Evolutionary conservation across 2,797 vertebrate genomes (phyloP).

Genomic region (Lacerta bilineata): DNA sequence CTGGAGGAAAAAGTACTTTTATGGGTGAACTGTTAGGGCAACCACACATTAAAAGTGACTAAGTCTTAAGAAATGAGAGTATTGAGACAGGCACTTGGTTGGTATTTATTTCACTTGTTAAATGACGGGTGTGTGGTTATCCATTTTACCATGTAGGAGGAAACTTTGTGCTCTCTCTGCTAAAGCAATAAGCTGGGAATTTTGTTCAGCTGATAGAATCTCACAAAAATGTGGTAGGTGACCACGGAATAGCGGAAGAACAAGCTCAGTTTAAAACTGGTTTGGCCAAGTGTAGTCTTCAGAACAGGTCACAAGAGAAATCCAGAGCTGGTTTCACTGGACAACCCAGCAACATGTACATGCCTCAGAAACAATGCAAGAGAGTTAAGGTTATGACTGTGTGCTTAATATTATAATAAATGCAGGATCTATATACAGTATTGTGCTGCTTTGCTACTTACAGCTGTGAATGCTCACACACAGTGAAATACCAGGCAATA

Average conservation of each 20-base stretch:
- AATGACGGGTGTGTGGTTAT: conserved; percentile 69
- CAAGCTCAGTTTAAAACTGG: background rate
- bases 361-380: no score
- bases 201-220: conserved; percentile 68
- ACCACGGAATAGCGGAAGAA: background rate
- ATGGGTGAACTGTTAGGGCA: conserved; percentile 22
- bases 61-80: no score
- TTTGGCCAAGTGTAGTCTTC: background rate
- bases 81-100: background rate
- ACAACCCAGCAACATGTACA: no score
- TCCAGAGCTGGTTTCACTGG: no score
- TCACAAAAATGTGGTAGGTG: conserved; percentile 40
- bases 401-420: no score
- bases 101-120: background rate
- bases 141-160: conserved; percentile 29
- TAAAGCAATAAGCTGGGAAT: conserved; percentile 72
- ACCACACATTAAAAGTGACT: conserved; percentile 30
- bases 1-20: conserved; percentile 9
- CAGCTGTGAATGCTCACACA: no score
- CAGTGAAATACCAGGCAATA: no score
- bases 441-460: no score
- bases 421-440: no score
- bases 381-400: no score
- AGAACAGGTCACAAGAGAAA: background rate
- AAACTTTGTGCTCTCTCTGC: background rate